phyloP scores from a whole-genome alignment of 2,113 vertebrate species.

The Sisor rabdophorus region DNA sequence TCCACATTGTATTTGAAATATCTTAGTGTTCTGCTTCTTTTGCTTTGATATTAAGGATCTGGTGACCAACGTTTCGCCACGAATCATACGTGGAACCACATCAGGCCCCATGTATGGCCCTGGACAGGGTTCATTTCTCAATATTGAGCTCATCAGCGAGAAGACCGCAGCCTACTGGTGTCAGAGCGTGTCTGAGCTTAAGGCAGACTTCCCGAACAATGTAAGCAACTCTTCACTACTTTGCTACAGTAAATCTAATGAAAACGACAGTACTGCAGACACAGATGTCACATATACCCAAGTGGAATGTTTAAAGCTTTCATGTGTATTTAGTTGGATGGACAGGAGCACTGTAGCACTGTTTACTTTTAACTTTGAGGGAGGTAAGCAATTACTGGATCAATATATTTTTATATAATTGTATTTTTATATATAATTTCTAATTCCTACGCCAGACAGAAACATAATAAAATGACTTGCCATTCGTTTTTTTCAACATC shows the following conservation, averaged over 20 bases:
- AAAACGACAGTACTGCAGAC: not conserved
- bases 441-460: not conserved
- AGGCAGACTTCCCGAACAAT: conserved; percentile 82
- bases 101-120: conserved; percentile 81
- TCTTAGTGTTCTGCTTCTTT: not conserved
- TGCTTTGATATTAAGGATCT: conserved; percentile 73
- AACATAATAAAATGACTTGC: not conserved
- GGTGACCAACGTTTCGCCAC: conserved; percentile 90
- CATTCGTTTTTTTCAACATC: not conserved
- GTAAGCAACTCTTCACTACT: conserved; percentile 62
- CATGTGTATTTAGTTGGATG: not conserved
- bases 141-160: conserved; percentile 94
- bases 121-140: conserved; percentile 86
- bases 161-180: conserved; percentile 92
- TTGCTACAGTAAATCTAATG: not conserved
- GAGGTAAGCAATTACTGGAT: not conserved
- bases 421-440: not conserved
- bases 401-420: not conserved
- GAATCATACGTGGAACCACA: conserved; percentile 88
- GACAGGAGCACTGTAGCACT: not conserved
- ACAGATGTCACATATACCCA: not conserved
- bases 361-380: not conserved
- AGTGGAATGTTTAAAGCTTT: not conserved
- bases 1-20: not conserved
- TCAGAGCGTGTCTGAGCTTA: conserved; percentile 79